Base-by-base conservation (phyloP, 2,113 vertebrate genomes). In the Gadus macrocephalus region DNA sequence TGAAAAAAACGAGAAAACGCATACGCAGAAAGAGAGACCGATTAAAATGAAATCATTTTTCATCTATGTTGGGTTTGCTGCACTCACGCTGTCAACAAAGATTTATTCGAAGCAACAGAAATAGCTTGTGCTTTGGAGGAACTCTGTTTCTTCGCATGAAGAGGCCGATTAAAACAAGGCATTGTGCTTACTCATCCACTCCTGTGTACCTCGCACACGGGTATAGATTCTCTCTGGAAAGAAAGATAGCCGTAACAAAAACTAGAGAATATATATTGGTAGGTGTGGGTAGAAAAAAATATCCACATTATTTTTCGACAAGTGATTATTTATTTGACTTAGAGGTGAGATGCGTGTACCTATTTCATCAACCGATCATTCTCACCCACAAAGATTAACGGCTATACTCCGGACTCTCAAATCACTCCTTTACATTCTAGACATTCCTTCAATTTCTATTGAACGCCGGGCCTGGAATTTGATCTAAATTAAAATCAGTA, bases 401-500 rank as follows among this genome's bases (percentile, higher is more conserved):
- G 62, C 38, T 15, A 4, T 35, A 35, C 16, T 17, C 19, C 14
- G 38, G 42, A 42, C 4, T 14, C 17, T 6, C 19, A 17, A 53
- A 66, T 66, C 64, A 66, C 64, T 20, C 35, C 11, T 14, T 62
- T 73, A 68, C 64, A 74, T 72, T 73, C 77, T 61, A 74, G 71
- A 25, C 64, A 15, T 72, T 59, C 20, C 35, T 25, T 64, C 63
- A 76, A 77, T 82, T 74, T 72, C 66, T 17, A 62, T 1, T 27
- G 2, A 28, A 56, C 59, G 68, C 60, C 67, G 66, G 74, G 61
- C 70, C 56, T 42, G 68, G 76, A 75, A 70, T 70, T 27, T 0
- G 16, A 86, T 81, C 78, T 81, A 86, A 84, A 86, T 86, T 81
- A 84, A 81, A 82, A 83, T 81, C 76, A 74, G 77, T 79, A 79